Conservation (phyloP, 2,113 vertebrate species). For the Boulengeromyrus knoepffleri region DNA sequence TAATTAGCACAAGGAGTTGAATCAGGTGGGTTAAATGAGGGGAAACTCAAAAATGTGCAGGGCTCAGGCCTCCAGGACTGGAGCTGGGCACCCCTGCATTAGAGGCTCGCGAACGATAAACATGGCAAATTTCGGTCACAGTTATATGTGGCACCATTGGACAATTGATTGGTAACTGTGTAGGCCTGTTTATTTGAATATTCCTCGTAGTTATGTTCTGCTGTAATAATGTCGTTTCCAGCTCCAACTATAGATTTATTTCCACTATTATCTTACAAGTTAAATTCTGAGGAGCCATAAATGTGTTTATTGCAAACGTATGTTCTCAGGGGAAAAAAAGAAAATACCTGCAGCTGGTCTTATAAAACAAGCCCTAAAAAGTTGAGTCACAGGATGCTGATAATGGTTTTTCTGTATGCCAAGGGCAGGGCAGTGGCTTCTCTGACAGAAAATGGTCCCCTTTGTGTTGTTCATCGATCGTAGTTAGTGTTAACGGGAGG, state of each 20-base stretch:
- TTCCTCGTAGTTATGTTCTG: background rate
- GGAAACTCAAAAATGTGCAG: no score
- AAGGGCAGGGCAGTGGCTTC: background rate
- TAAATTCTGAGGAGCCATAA: background rate
- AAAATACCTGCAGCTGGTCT: slow-evolving; percentile 6
- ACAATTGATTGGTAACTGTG: background rate
- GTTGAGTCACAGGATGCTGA: background rate
- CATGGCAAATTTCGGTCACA: background rate
- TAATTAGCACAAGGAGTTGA: no score
- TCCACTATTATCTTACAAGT: background rate
- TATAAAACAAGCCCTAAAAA: background rate
- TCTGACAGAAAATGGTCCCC: background rate
- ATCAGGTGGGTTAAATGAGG: no score
- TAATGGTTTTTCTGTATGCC: background rate
- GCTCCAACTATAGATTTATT: background rate
- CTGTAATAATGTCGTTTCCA: background rate
- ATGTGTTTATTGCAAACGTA: background rate
- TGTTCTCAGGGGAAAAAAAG: background rate
- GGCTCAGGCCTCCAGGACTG: no score
- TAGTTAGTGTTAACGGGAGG: background rate
- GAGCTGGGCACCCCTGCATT: background rate
- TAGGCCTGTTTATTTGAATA: background rate
- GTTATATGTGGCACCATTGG: background rate
- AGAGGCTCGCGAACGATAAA: background rate
- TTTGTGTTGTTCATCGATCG: background rate